phyloP scores from a whole-genome alignment of 2,888 invertebrate species.

The Anoplius nigerrimus region DNA sequence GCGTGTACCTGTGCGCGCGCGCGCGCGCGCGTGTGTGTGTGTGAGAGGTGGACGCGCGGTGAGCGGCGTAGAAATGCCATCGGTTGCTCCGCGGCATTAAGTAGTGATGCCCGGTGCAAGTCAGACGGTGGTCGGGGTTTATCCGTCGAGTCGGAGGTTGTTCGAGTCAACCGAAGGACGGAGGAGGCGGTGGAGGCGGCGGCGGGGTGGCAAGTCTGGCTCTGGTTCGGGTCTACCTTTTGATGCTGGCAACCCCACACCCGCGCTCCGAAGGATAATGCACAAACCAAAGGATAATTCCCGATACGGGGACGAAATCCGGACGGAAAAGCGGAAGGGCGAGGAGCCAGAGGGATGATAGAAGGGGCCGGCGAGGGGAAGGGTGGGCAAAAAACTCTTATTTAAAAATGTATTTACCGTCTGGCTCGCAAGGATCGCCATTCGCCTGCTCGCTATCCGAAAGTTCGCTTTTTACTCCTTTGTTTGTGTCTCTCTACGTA shows the following conservation, averaged over 20 bases:
- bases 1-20: neutral
- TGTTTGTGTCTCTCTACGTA: conserved; percentile 15
- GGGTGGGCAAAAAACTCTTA: conserved; percentile 69
- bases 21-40: neutral
- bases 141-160: conserved; percentile 17
- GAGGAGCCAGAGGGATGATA: conserved; percentile 10
- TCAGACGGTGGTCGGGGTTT: conserved; percentile 67
- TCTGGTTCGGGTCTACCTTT: conserved; percentile 60
- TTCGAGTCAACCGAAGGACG: conserved; percentile 41
- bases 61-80: conserved; percentile 48
- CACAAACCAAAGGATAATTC: conserved; percentile 74
- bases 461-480: conserved; percentile 58
- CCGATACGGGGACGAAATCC: conserved; percentile 73
- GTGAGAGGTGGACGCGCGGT: neutral
- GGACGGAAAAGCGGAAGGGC: conserved; percentile 41
- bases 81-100: conserved; percentile 59
- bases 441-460: conserved; percentile 47
- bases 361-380: conserved; percentile 18
- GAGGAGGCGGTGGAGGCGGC: conserved; percentile 32
- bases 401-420: conserved; percentile 75
- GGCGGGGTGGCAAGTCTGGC: conserved; percentile 19
- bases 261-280: conserved; percentile 70
- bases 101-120: conserved; percentile 68
- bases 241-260: conserved; percentile 62
- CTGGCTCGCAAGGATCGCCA: conserved; percentile 63